phyloP scores from a whole-genome alignment of 2,797 vertebrate species.

The Melanogrammus aeglefinus region DNA sequence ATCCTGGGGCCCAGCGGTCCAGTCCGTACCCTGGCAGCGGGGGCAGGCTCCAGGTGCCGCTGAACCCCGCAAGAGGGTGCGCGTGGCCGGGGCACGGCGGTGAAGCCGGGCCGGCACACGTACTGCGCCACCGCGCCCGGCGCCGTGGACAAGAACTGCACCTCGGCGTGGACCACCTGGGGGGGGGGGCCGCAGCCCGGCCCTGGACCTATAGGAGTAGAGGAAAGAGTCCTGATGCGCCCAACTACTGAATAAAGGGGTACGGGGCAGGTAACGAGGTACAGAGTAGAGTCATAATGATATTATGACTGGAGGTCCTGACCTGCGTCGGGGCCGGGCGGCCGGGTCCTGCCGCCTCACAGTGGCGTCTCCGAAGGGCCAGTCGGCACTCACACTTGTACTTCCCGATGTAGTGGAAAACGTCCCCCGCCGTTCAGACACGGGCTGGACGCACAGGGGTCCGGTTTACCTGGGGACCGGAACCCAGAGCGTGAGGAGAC shows the following conservation, averaged over 20 bases:
- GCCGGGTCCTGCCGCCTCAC: constrained; percentile 76
- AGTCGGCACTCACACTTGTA: constrained; percentile 94
- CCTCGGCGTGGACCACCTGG: constrained; percentile 80
- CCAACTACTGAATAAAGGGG: too few species aligned
- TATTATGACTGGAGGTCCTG: too few species aligned
- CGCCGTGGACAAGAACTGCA: constrained; percentile 80
- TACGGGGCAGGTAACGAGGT: background rate
- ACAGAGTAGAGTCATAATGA: background rate
- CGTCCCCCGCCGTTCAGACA: constrained; percentile 94
- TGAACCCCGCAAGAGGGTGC: constrained; percentile 81
- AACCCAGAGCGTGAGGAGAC: background rate
- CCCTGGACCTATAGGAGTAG: constrained; percentile 71
- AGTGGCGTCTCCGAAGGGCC: constrained; percentile 85
- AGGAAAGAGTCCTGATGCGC: constrained; percentile 59
- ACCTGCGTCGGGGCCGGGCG: constrained; percentile 54
- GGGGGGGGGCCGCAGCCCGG: constrained; percentile 81
- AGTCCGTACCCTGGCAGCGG: constrained; percentile 84
- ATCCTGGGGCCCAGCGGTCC: background rate
- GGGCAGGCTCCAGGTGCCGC: constrained; percentile 87
- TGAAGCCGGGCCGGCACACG: constrained; percentile 80
- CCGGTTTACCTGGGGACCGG: constrained; percentile 84
- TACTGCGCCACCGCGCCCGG: constrained; percentile 83
- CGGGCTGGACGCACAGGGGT: constrained; percentile 91
- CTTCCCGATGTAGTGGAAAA: constrained; percentile 98
- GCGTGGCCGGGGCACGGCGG: constrained; percentile 71